These are phyloP conservation scores for Zoroaster sp. DNA, from an alignment of 53 echinoderm and acorn worm species.

Conservation along the genomic window DNA sequence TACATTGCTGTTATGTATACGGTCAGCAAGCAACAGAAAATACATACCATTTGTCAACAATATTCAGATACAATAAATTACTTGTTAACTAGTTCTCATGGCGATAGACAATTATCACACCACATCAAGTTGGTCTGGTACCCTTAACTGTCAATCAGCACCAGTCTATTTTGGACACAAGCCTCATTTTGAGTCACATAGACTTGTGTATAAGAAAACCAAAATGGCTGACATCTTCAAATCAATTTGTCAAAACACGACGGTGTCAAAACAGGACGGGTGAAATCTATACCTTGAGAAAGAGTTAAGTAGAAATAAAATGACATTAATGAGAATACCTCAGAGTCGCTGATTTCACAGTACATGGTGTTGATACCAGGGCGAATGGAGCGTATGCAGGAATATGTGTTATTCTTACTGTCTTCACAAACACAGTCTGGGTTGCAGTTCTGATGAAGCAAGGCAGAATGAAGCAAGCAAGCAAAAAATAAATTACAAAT, in stretches of 20 bases:
- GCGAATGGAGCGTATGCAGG: conserved; percentile 41
- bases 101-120: neutral
- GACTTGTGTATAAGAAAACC: no score
- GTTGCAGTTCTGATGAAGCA: conserved; percentile 42
- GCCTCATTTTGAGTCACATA: no score
- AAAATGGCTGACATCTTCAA: no score
- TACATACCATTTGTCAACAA: neutral
- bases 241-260: no score
- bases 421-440: conserved; percentile 79
- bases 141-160: no score
- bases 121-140: neutral
- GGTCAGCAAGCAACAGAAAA: neutral
- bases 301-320: neutral
- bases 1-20: conserved; percentile 68
- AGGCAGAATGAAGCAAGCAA: neutral
- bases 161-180: no score
- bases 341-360: conserved; percentile 56
- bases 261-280: neutral
- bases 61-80: neutral
- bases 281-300: neutral
- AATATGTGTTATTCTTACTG: conserved; percentile 56
- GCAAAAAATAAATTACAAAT: neutral
- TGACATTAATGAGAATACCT: conserved; percentile 47
- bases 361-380: conserved; percentile 30
- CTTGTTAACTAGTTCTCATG: neutral